phyloP scores from a whole-genome alignment of 2,797 vertebrate species.

The Amblyraja radiata region DNA sequence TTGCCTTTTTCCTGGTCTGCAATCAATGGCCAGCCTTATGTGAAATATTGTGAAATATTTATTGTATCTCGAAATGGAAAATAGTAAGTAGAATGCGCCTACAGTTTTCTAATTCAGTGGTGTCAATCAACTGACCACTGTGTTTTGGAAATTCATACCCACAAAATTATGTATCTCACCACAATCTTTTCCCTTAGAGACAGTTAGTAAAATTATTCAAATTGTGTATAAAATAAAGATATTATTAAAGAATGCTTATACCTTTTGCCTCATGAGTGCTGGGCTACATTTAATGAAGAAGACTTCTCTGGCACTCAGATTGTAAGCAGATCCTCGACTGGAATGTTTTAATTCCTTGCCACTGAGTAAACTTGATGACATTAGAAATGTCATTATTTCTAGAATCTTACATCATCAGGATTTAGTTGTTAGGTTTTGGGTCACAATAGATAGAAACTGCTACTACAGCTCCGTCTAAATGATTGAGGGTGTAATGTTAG shows the following conservation, averaged over 20 bases:
- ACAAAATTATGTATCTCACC: not conserved
- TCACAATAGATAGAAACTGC: not conserved
- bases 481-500: not conserved
- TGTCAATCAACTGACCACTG: not conserved
- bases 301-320: not conserved
- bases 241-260: not conserved
- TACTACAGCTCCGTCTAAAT: not conserved
- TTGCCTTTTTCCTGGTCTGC: not conserved
- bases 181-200: not conserved
- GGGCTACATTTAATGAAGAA: not conserved
- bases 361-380: not conserved
- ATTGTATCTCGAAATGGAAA: not conserved
- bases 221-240: not conserved
- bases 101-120: not conserved
- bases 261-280: not conserved
- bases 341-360: not conserved
- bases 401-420: not conserved
- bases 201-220: slow-evolving; percentile 4
- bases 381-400: not conserved
- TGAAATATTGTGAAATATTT: not conserved
- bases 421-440: not conserved
- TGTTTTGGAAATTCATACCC: not conserved
- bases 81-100: not conserved
- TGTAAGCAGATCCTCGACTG: not conserved
- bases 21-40: not conserved